phyloP scores from a whole-genome alignment of 2,888 invertebrate species.

The Pristionchus japonicus region DNA sequence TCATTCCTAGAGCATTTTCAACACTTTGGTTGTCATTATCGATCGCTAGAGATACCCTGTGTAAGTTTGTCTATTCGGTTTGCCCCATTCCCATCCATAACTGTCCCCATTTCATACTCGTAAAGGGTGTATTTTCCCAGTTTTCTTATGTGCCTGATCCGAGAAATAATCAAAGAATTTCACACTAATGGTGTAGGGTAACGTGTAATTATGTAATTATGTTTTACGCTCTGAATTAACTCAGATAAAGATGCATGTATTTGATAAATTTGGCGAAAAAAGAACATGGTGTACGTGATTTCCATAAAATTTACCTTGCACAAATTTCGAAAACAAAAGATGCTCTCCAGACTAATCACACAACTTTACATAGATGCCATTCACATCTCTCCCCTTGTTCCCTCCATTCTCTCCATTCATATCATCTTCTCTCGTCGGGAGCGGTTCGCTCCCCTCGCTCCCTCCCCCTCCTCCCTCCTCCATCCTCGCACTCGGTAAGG shows the following conservation, averaged over 20 bases:
- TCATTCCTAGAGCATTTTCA: background rate
- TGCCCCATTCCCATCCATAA: background rate
- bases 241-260: background rate
- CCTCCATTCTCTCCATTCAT: background rate
- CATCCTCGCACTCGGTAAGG: background rate
- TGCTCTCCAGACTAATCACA: too few relatives aligned
- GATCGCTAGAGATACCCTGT: background rate
- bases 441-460: background rate
- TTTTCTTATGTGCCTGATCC: background rate
- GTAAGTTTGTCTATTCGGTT: background rate
- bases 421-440: background rate
- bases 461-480: background rate
- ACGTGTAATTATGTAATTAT: background rate
- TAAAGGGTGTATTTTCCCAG: background rate
- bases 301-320: too few relatives aligned
- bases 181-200: background rate
- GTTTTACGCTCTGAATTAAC: background rate
- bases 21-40: conserved; percentile 6
- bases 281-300: too few relatives aligned
- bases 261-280: too few relatives aligned
- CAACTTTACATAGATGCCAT: background rate
- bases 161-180: background rate
- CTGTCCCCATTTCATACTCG: background rate
- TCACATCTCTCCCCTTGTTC: background rate
- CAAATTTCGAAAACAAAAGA: too few relatives aligned